These are phyloP conservation scores for Calliopsis andreniformis DNA, from an alignment of 1,140 invertebrate genomes.

Conservation along the genomic window DNA sequence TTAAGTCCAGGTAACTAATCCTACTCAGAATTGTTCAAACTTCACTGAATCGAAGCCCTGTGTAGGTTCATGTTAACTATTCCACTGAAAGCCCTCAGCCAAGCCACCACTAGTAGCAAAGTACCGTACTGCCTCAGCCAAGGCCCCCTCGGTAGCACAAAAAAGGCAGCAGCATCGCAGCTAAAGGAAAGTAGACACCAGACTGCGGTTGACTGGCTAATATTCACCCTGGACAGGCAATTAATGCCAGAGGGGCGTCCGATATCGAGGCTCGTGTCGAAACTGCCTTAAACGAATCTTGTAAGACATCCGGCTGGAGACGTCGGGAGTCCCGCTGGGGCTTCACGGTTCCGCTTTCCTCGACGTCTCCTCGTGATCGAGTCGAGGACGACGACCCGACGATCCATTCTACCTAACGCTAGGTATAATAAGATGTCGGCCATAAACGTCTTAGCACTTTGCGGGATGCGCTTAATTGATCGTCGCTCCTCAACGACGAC, in stretches of 20 bases:
- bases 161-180: too few relatives aligned
- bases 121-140: too few relatives aligned
- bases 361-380: conserved; percentile 43
- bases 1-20: too few relatives aligned
- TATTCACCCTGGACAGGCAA: conserved; percentile 13
- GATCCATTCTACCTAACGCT: conserved; percentile 19
- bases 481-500: conserved; percentile 43
- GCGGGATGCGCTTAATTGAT: conserved; percentile 74
- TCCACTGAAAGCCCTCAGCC: too few relatives aligned
- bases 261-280: conserved; percentile 49
- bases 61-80: too few relatives aligned
- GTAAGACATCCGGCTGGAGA: conserved; percentile 67
- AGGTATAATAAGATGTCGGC: conserved; percentile 72
- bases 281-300: conserved; percentile 66
- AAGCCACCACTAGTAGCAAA: too few relatives aligned
- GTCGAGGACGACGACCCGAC: conserved; percentile 62
- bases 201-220: too few relatives aligned
- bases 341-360: conserved; percentile 64
- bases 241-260: conserved; percentile 37
- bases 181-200: too few relatives aligned
- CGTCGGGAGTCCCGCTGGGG: conserved; percentile 40
- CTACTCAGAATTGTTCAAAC: too few relatives aligned
- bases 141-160: too few relatives aligned
- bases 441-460: conserved; percentile 75
- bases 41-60: too few relatives aligned